Percentiles rank a stretch among this genome's conserved stretches.
phyloP scores from a whole-genome alignment of 2,888 invertebrate species.

The Teleogryllus oceanicus region DNA sequence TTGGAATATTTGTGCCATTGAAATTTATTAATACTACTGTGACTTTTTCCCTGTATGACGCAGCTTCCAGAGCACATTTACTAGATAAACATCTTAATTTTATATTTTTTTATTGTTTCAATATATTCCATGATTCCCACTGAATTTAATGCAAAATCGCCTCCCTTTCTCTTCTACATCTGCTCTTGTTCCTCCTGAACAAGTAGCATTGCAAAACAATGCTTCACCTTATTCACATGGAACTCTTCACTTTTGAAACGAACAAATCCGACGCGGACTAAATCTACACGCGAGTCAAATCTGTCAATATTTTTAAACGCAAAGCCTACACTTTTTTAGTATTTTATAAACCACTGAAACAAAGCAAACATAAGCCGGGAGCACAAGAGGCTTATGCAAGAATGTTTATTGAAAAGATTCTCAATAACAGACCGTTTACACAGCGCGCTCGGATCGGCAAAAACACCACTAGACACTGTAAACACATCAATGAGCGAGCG shows the following conservation, averaged over 20 bases:
- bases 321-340: background rate
- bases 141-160: no score
- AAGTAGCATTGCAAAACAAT: background rate
- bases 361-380: background rate
- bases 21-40: no score
- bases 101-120: no score
- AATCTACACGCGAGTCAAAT: background rate
- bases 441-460: background rate
- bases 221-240: background rate
- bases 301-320: background rate
- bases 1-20: no score
- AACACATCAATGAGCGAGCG: background rate
- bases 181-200: background rate
- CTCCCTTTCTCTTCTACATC: no score
- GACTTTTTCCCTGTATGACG: no score
- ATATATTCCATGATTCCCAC: no score
- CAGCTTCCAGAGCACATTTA: no score
- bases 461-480: background rate
- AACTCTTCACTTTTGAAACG: background rate
- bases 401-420: conserved; percentile 2
- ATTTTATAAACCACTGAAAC: background rate
- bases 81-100: no score
- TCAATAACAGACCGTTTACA: background rate
- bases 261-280: background rate
- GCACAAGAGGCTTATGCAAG: background rate